Conservation (phyloP, 2,797 vertebrate genomes). For the Neopelma chrysocephalum region DNA sequence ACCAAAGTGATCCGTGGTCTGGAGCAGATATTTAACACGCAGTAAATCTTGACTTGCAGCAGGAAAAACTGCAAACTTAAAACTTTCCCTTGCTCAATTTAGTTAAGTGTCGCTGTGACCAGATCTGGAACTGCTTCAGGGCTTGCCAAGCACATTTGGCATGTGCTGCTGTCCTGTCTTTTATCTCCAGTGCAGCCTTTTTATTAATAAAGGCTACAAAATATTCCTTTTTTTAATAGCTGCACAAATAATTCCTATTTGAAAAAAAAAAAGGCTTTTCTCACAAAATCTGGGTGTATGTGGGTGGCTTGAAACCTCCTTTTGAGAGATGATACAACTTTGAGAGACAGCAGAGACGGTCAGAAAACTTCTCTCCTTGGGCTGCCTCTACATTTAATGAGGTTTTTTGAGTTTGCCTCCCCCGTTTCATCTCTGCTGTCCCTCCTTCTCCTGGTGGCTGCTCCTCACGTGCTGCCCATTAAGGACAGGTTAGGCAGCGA, state of each 20-base stretch:
- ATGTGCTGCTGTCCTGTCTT: not conserved
- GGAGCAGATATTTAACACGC: not conserved
- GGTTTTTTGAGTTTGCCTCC: not conserved
- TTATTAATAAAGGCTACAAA: constrained; percentile 13
- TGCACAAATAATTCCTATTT: not conserved
- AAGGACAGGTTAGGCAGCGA: constrained; percentile 25
- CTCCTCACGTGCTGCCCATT: not conserved
- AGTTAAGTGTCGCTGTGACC: not conserved
- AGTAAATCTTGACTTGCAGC: constrained; percentile 27
- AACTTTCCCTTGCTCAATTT: constrained; percentile 29
- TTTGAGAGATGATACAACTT: not conserved
- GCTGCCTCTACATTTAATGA: constrained; percentile 23
- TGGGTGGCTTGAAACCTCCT: constrained; percentile 20
- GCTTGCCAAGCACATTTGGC: constrained; percentile 42
- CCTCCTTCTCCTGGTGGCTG: not conserved
- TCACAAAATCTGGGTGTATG: not conserved
- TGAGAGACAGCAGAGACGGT: not conserved
- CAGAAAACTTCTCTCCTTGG: constrained; percentile 12
- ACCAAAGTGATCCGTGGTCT: not conserved
- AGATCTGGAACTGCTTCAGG: not conserved
- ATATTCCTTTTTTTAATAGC: constrained; percentile 1
- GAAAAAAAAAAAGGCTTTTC: not conserved
- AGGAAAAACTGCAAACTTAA: not conserved
- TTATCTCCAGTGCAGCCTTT: constrained; percentile 10
- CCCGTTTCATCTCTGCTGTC: not conserved